Evolutionary conservation across 2,888 invertebrate genomes (phyloP), one percentile per base, ranked within the genome.

Genomic region (Strigamia crassipes): DNA sequence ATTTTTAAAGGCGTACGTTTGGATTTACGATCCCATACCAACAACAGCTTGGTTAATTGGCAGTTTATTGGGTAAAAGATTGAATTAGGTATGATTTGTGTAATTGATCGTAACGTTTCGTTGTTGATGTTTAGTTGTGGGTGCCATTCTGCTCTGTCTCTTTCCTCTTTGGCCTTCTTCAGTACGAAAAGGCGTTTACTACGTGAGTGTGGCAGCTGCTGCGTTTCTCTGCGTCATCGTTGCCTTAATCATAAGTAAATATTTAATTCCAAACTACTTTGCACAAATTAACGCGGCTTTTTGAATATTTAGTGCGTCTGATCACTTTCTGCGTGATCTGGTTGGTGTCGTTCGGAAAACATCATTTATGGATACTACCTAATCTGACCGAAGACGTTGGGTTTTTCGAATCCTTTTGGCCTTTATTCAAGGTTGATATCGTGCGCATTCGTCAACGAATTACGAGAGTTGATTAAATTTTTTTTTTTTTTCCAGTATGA

Each of bases 141-240:
- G 96, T 27, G 96, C 97, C 41, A 96, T 99, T 85, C 94, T 93
- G 15, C 92, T 99, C 56, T 99, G 99, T 89, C 91, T 99, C 87
- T 99, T 99, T 90, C 99, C 99, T n/a, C 90, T 99, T 82, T 99
- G 99, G 99, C 99, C 99, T 0, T 94, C 95, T 82, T 93, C 94
- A 85, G 93, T 98, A 85, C 93, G 95, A 85, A 92, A 94, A 88
- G 96, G 96, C 83, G 98, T 99, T 15, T 99, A 99, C 90, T 99
- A 99, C 89, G 89, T 99, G 84, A 97, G 97, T 87, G 92, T 99
- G 84, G 95, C 94, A 0, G 98, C 96, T 0, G 97, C 97, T 41
- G 96, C 94, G 9, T 96, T 99, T 90, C 92, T 99, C 82, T 95
- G 97, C 79, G 92, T 97, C 86, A 96, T 99, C 85, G 92, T 99